Percentiles rank a stretch among this genome's conserved stretches.
phyloP scores from a whole-genome alignment of 2,888 invertebrate species.

The Heteropelma amictum region DNA sequence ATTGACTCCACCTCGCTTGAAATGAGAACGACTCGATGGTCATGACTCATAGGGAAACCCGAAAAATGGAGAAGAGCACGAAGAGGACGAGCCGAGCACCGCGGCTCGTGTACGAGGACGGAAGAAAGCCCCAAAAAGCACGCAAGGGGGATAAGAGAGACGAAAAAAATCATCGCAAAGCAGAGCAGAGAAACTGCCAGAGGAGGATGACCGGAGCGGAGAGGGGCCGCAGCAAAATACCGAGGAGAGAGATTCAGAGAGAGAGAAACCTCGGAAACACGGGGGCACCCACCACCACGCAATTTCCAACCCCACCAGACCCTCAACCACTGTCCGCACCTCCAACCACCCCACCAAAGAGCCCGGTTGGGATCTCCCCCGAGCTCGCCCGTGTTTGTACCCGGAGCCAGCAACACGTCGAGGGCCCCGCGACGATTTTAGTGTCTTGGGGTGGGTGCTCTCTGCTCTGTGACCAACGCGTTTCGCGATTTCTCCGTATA shows the following conservation, averaged over 20 bases:
- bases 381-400: conserved; percentile 70
- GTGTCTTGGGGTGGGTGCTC: conserved; percentile 77
- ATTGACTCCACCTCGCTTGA: no score
- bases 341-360: conserved; percentile 77
- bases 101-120: background rate
- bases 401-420: conserved; percentile 70
- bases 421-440: conserved; percentile 77
- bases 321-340: conserved; percentile 78
- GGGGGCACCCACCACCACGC: conserved; percentile 77
- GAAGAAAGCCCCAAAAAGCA: conserved; percentile 33
- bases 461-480: conserved; percentile 70
- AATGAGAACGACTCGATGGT: background rate
- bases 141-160: conserved; percentile 7
- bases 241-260: conserved; percentile 64
- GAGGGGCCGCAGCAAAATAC: conserved; percentile 69
- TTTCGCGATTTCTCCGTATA: conserved; percentile 69
- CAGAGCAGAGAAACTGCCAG: conserved; percentile 46
- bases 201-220: conserved; percentile 69
- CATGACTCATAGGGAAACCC: background rate
- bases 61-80: background rate
- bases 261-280: conserved; percentile 50
- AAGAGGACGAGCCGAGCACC: background rate
- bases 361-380: conserved; percentile 65
- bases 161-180: conserved; percentile 57
- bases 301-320: conserved; percentile 78